A percentile compares a stretch with the other conserved stretches of the same genome.
These are phyloP conservation scores for Epizoanthus ramosus DNA, from an alignment of 92 coral and sea anemone genomes.

Conservation along the genomic window DNA sequence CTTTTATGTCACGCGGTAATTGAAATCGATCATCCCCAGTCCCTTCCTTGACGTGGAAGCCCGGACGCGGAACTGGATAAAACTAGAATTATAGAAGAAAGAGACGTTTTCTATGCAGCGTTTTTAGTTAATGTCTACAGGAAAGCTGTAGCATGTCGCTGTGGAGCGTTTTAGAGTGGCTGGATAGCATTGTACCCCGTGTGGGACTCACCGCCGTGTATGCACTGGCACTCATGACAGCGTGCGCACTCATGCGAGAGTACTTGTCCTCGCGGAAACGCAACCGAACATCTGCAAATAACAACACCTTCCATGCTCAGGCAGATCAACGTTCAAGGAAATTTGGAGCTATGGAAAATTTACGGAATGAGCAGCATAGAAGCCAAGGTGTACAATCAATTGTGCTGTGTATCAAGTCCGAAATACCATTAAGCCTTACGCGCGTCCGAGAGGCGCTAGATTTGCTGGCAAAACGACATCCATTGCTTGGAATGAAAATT, in stretches of 20 bases:
- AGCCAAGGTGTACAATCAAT: slow-evolving; percentile 5
- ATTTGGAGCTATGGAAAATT: slow-evolving; percentile 17
- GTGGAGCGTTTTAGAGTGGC: slow-evolving; percentile 62
- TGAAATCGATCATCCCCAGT: no score
- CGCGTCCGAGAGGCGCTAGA: slow-evolving; percentile 6
- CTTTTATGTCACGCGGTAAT: no score
- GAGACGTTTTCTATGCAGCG: not conserved
- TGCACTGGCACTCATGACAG: slow-evolving; percentile 56
- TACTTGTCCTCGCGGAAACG: not conserved
- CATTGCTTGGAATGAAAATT: slow-evolving; percentile 10
- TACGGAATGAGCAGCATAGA: slow-evolving; percentile 4
- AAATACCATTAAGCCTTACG: not conserved
- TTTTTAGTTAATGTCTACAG: not conserved
- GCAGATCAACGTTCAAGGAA: slow-evolving; percentile 4
- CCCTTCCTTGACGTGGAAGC: no score
- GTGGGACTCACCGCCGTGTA: slow-evolving; percentile 72
- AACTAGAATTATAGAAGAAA: no score
- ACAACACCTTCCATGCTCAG: not conserved
- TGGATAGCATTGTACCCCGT: slow-evolving; percentile 57
- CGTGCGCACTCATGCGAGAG: slow-evolving; percentile 34
- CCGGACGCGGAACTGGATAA: not conserved
- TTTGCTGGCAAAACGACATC: slow-evolving; percentile 6
- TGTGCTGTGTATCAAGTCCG: slow-evolving; percentile 24
- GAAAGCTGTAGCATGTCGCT: slow-evolving; percentile 1
- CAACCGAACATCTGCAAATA: not conserved